Base-by-base conservation (phyloP, 1,140 invertebrate genomes). In the Drosophila kikkawai region DNA sequence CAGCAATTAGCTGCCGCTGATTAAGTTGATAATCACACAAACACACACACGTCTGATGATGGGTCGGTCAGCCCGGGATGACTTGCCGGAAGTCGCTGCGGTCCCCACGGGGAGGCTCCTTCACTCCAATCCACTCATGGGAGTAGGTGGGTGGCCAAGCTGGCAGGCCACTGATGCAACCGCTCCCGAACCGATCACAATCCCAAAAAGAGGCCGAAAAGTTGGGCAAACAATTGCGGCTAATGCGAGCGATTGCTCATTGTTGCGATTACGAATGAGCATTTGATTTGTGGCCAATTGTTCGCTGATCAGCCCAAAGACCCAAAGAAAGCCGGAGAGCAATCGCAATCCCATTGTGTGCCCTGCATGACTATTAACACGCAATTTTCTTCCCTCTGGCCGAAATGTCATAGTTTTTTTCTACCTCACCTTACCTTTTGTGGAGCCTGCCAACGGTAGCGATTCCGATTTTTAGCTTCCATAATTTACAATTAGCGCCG, bases 201-300 rank as follows among this genome's bases (percentile, higher is more conserved):
- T 63, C 34, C 26, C 36, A 29, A 58, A 73, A 56, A 50, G 32
- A 48, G 48, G 42, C 53, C 41, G 36, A 65, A 87, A 66, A 65
- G 59, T 79, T 53, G 67, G 80, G 55, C 80, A 83, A 83, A 88
- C 80, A 88, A 88, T 87, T 79, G 84, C 45, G 64, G 61, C 74
- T 87, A 88, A 87, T 87, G 77, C 74, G 73, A 84, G 50, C 80
- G 68, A 88, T 88, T 80, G 79, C 77, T 67, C 58, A 84, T 83
- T 87, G 80, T 80, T 83, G 69, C 70, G 53, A 73, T 74, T 74
- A 69, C 47, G 81, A 80, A 69, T 42, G 81, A 80, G 80, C 50
- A 58, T 88, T 83, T 84, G 80, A 87, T 88, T 87, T 87, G 84
- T 78, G 80, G 83, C 65, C 83, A 64, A 86, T 87, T 83, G 85